Evolutionary conservation across 92 coral and sea anemone species (phyloP).

Genomic region (Parazoanthus swiftii): DNA sequence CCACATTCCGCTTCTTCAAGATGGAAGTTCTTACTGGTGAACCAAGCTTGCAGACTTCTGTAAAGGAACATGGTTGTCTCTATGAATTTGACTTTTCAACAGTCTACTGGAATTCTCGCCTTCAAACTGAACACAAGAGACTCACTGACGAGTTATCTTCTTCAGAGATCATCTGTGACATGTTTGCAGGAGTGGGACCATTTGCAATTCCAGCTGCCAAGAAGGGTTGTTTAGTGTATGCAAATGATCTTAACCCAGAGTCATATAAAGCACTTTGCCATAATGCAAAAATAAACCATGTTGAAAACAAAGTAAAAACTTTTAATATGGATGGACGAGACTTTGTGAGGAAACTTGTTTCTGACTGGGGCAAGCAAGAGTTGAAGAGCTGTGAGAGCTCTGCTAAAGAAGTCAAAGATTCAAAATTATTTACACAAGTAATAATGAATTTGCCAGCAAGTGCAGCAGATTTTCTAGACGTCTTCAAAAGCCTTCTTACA

Average conservation of each 20-base stretch:
- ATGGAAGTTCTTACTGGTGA: conserved; percentile 97
- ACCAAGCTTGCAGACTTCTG: conserved; percentile 68
- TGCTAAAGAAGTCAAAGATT: not conserved
- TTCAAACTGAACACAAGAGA: conserved; percentile 91
- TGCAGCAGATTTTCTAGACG: conserved; percentile 86
- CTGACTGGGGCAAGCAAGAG: conserved; percentile 28
- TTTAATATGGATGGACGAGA: conserved; percentile 92
- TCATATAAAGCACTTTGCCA: conserved; percentile 75
- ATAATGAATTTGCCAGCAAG: conserved; percentile 97
- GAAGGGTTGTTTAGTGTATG: conserved; percentile 92
- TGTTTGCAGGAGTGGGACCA: conserved; percentile 99
- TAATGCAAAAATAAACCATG: conserved; percentile 81
- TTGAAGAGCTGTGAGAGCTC: not conserved
- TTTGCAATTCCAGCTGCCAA: conserved; percentile 98
- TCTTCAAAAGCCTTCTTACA: conserved; percentile 74
- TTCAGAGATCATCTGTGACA: conserved; percentile 82
- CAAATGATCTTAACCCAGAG: conserved; percentile 89
- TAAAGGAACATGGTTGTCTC: conserved; percentile 82
- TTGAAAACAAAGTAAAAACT: conserved; percentile 58
- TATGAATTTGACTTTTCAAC: conserved; percentile 96
- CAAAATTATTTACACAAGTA: conserved; percentile 68
- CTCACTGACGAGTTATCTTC: conserved; percentile 66
- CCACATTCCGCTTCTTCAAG: conserved; percentile 85
- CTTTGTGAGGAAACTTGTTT: conserved; percentile 66
- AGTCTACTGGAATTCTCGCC: conserved; percentile 99